Conservation (phyloP, 2,113 vertebrate genomes). For the Oplegnathus fasciatus region DNA sequence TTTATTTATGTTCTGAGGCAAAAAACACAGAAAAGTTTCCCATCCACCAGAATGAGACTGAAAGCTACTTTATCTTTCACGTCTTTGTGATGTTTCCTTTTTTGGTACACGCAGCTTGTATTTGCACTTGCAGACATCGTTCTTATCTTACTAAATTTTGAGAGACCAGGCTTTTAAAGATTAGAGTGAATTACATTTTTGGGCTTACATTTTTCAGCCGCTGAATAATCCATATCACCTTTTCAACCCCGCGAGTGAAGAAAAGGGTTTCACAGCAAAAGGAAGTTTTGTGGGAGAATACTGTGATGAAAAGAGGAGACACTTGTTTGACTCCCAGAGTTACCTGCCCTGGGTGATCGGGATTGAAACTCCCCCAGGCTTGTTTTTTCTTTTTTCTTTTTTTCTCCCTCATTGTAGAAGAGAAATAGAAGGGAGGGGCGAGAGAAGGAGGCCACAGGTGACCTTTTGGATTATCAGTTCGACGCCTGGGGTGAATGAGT, state of each 20-base stretch:
- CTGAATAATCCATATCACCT: conserved; percentile 16
- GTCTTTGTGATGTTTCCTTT: not conserved
- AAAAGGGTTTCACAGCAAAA: conserved; percentile 5
- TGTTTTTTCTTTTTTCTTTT: conserved; percentile 44
- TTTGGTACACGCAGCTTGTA: not conserved
- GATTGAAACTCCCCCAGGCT: conserved; percentile 71
- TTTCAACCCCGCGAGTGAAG: conserved; percentile 39
- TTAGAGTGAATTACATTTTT: not conserved
- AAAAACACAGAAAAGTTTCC: not conserved
- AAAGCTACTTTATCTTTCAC: not conserved
- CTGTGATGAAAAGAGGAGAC: conserved; percentile 45
- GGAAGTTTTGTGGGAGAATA: conserved; percentile 46
- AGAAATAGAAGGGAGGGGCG: conserved; percentile 65
- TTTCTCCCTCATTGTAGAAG: conserved; percentile 43
- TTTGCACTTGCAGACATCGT: not conserved
- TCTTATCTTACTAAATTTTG: not conserved
- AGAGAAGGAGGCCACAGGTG: conserved; percentile 68
- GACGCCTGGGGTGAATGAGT: conserved; percentile 71
- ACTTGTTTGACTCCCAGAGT: conserved; percentile 56
- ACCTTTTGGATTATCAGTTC: conserved; percentile 80
- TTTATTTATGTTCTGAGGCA: not conserved
- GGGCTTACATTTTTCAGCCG: not conserved
- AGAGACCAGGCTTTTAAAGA: not conserved
- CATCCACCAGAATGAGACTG: not conserved
- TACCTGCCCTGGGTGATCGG: conserved; percentile 56